Evolutionary conservation across 2,797 vertebrate species (phyloP).

Genomic region (Dallia pectoralis): DNA sequence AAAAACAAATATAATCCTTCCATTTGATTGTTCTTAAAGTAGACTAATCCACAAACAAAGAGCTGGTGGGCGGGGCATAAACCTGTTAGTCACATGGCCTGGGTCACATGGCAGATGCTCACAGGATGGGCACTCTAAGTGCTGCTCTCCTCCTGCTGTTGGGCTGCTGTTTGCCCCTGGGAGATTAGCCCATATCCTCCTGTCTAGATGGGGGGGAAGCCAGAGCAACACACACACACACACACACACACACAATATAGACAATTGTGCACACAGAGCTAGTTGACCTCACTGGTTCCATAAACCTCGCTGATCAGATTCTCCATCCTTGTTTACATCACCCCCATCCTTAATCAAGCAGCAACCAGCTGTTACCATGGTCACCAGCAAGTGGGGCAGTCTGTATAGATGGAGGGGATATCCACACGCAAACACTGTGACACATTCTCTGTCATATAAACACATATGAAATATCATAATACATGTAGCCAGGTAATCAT

Average conservation of each 20-base stretch:
- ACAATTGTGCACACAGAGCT: not conserved
- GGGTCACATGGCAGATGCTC: constrained; percentile 11
- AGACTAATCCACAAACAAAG: constrained; percentile 61
- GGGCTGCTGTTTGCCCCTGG: constrained; percentile 13
- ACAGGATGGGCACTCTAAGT: constrained; percentile 1
- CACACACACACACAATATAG: not conserved
- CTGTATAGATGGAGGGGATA: not conserved
- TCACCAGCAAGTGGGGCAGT: not conserved
- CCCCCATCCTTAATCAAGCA: not conserved
- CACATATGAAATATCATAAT: not conserved
- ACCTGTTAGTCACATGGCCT: constrained; percentile 47
- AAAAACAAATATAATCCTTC: not conserved
- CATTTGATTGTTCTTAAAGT: not conserved
- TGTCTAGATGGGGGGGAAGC: constrained; percentile 29
- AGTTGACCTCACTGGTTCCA: constrained; percentile 3
- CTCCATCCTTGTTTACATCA: not conserved
- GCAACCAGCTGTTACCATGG: constrained; percentile 10
- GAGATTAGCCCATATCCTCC: constrained; percentile 44
- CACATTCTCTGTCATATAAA: not conserved
- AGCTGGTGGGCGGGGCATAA: constrained; percentile 39
- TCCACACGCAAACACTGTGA: constrained; percentile 1
- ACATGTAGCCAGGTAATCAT: too few species aligned
- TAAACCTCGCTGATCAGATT: not conserved
- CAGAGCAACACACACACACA: constrained; percentile 8
- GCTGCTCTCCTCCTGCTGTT: constrained; percentile 27